phyloP scores from a whole-genome alignment of 2,113 vertebrate genomes.

The Leucopsar rothschildi region DNA sequence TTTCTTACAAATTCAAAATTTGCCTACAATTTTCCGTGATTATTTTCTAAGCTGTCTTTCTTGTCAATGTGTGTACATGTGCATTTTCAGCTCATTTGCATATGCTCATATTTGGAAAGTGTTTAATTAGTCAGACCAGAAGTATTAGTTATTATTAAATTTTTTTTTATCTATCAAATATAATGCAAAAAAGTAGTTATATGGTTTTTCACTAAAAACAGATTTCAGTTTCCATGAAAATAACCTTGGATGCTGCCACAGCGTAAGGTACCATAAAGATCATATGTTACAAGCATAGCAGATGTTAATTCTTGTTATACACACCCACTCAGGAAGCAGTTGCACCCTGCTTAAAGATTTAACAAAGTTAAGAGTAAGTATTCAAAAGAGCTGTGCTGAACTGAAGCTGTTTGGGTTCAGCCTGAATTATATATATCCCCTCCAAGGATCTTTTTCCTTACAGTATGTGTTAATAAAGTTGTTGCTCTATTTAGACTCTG shows the following conservation, averaged over 20 bases:
- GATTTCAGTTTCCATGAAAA: background rate
- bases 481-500: background rate
- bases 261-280: background rate
- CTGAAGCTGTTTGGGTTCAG: background rate
- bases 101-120: background rate
- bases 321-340: background rate
- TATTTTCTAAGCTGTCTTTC: background rate
- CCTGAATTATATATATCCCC: background rate
- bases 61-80: background rate
- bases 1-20: background rate
- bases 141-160: background rate
- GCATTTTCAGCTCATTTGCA: background rate
- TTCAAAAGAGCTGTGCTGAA: background rate
- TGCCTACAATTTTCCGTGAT: fast-evolving
- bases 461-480: background rate
- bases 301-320: background rate
- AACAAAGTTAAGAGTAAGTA: background rate
- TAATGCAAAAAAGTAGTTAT: background rate
- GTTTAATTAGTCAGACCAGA: background rate
- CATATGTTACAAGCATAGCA: background rate
- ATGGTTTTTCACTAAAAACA: background rate
- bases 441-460: background rate
- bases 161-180: background rate
- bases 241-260: background rate
- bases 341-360: background rate